Evolutionary conservation across 2,797 vertebrate species (phyloP).

Genomic region (Hyperoplus lanceolatus): DNA sequence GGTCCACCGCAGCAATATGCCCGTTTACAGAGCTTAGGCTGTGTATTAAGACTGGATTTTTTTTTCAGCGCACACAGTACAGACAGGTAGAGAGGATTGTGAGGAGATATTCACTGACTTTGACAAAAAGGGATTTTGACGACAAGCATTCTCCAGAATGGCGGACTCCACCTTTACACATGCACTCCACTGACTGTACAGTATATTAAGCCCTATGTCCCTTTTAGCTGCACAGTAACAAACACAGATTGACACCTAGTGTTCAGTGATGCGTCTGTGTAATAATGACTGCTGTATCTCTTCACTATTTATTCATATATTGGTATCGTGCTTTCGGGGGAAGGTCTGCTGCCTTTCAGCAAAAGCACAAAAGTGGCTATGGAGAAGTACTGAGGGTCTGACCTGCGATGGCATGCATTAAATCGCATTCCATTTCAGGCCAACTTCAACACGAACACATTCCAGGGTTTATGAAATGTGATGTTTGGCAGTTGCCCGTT

Average conservation of each 20-base stretch:
- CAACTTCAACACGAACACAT: slow-evolving; percentile 51
- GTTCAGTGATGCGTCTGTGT: slow-evolving; percentile 22
- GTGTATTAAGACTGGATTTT: too few relatives aligned
- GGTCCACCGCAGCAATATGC: too few relatives aligned
- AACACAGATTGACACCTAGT: slow-evolving; percentile 31
- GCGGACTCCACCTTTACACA: too few relatives aligned
- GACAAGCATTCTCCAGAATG: too few relatives aligned
- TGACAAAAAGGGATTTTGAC: too few relatives aligned
- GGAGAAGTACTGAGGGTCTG: slow-evolving; percentile 33
- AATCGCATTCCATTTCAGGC: slow-evolving; percentile 62
- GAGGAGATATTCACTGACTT: too few relatives aligned
- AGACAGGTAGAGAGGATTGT: too few relatives aligned
- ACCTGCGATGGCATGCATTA: slow-evolving; percentile 32
- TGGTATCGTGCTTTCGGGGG: slow-evolving; percentile 21
- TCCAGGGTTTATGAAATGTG: slow-evolving; percentile 57
- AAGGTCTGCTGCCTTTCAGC: slow-evolving; percentile 30
- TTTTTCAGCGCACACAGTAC: too few relatives aligned
- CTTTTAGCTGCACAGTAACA: slow-evolving; percentile 48
- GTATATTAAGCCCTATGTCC: slow-evolving; percentile 37
- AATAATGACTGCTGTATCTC: slow-evolving; percentile 17
- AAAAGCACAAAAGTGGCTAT: slow-evolving; percentile 6
- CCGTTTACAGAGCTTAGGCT: too few relatives aligned
- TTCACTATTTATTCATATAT: slow-evolving; percentile 37
- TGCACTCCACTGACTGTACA: slow-evolving; percentile 13
- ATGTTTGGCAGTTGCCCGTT: slow-evolving; percentile 47